Evolutionary conservation across 2,797 vertebrate species (phyloP), one percentile per base, ranked within the genome.

Genomic region (Gymnodraco acuticeps): DNA sequence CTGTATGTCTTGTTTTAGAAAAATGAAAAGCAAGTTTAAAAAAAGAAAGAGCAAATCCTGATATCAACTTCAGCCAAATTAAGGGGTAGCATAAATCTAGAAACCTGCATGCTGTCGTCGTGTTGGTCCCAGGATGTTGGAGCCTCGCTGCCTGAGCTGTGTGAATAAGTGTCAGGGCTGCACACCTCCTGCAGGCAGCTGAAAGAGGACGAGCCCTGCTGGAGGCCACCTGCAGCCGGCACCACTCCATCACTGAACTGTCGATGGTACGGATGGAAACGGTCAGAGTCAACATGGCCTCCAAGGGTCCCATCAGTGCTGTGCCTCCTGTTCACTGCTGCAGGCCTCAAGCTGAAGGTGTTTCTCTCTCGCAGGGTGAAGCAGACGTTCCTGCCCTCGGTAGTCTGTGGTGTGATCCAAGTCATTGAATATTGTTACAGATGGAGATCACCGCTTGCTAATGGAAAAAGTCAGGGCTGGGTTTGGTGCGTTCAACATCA

Each of bases 191-290:
- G 83, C 64, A 92, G 76, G 62, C 87, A 88, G 70, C 76, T 67
- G 42, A 89, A 88, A 61, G 92, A 50, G 1, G 90, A 65, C 5
- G 67, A 66, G 53, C 68, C 70, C 71, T 69, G 80, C 0, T 83
- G 88, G 23, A 83, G 69, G 33, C 65, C 63, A 16, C 41, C 78
- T 16, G 70, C 46, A 1, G 73, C 1, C 73, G 89, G 58, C 87
- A 91, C 87, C 0, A 74, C 70, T 31, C 95, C 95, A 5, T 97
- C 95, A 0, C 95, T 95, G 90, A 95, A 93, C 79, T 96, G 97
- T 69, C 94, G 94, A 53, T 91, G 94, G 89, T 98, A 99, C 0
- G 96, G 96, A 75, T 98, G 96, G 88, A 96, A 98, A 12, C 93
- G 95, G 70, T 94, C 91, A 31, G 91, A 89, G 20, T 85, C 81